Evolutionary conservation across 2,888 invertebrate genomes (phyloP), one percentile per base, ranked within the genome.

Genomic region (Eledone cirrhosa): DNA sequence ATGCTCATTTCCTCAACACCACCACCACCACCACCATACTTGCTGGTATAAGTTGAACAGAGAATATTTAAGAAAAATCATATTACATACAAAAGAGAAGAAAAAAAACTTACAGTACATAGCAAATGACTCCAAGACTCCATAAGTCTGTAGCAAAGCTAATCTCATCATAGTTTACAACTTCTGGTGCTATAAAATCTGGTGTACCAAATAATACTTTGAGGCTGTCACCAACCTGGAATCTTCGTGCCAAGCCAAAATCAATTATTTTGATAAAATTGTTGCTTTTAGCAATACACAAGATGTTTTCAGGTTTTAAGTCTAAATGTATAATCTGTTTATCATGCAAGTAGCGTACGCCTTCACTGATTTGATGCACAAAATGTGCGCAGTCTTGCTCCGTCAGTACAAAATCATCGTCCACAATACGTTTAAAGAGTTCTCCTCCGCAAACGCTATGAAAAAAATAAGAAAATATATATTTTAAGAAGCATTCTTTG

Each of bases 191-290:
- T n/a, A 90, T 89, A 82, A 90, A 91, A 84, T 91, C 91, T 27
- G 91, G 89, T 29, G 91, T 91, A 27, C 91, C 91, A 83, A 89
- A 89, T 84, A 90, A 79, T 2, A 89, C 89, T 83, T 91, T 88
- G 79, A 97, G 92, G 88, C 97, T 96, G 93, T 97, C 97, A 87
- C 94, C 94, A 0, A 97, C 96, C 91, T 97, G 96, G 89, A 94
- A 97, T 90, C 95, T 94, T 85, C 98, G 93, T 2, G 99, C 99
- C 83, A 99, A 92, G 19, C 99, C 99, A 91, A 99, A 99, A 92
- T 99, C 99, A 85, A 99, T 99, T 87, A 99, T 95, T 92, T 99
- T 99, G 88, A 99, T 97, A 85, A 98, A 94, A 92, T 99, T 99
- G 76, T 98, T 98, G 79, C 96, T 94, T 90, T 95, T 95, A 79